Evolutionary conservation across 2,797 vertebrate species (phyloP).

Genomic region (Melanotaenia nigrans): DNA sequence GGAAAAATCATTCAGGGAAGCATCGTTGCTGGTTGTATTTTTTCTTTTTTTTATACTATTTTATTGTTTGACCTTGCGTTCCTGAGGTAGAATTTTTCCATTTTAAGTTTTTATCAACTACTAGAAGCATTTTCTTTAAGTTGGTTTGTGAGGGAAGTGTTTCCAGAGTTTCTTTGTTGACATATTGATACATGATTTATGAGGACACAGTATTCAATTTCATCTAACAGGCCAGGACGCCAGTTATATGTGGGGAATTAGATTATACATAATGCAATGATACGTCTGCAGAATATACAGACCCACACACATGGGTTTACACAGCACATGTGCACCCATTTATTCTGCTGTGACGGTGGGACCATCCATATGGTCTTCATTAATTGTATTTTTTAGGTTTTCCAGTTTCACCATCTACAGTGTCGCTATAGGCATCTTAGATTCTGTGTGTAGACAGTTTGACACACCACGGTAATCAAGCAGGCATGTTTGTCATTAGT

Average conservation of each 20-base stretch:
- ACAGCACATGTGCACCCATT: constrained; percentile 23
- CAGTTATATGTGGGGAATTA: constrained; percentile 71
- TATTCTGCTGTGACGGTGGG: constrained; percentile 30
- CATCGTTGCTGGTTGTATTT: neutral
- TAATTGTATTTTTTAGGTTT: constrained; percentile 22
- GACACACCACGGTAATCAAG: constrained; percentile 8
- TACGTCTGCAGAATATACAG: constrained; percentile 54
- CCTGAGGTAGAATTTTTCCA: neutral
- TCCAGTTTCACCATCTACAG: constrained; percentile 16
- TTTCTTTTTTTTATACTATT: neutral
- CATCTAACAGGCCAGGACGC: constrained; percentile 70
- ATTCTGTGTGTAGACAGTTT: constrained; percentile 30
- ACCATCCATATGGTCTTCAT: constrained; percentile 54
- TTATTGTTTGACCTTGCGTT: neutral
- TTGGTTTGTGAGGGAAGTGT: constrained; percentile 48
- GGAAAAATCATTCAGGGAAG: neutral
- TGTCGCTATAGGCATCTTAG: constrained; percentile 9
- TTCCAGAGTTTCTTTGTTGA: constrained; percentile 70
- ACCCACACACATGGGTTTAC: constrained; percentile 14
- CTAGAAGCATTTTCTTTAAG: constrained; percentile 3
- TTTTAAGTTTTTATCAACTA: constrained; percentile 42
- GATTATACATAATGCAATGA: constrained; percentile 76
- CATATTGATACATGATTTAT: constrained; percentile 79
- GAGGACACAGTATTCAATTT: constrained; percentile 72
- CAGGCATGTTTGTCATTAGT: constrained; percentile 17